phyloP scores from a whole-genome alignment of 2,888 invertebrate genomes.

The Pyralis farinalis region DNA sequence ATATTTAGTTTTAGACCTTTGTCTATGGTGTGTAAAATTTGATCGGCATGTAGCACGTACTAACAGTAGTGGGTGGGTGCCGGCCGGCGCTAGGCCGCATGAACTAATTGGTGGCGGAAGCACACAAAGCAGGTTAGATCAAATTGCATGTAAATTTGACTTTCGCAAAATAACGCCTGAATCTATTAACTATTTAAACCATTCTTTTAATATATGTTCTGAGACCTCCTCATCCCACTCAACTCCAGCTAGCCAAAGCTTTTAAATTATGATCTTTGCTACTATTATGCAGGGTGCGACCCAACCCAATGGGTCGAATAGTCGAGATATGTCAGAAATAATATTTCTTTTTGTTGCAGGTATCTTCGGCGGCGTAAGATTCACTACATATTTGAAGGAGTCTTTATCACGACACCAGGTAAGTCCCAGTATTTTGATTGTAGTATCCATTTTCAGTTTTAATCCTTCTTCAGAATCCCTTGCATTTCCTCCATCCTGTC shows the following conservation, averaged over 20 bases:
- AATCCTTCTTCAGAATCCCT: neutral
- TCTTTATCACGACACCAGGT: neutral
- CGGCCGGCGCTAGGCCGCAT: too few relatives aligned
- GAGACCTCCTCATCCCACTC: slow-evolving; percentile 1
- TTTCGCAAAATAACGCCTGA: too few relatives aligned
- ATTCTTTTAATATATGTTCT: neutral
- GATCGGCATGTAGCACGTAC: too few relatives aligned
- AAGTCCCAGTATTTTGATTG: neutral
- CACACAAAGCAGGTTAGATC: too few relatives aligned
- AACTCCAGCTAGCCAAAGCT: neutral
- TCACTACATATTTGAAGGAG: neutral
- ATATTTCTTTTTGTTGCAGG: slow-evolving; percentile 2
- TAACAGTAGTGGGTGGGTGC: too few relatives aligned
- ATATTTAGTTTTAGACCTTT: too few relatives aligned
- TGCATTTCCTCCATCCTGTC: too few relatives aligned
- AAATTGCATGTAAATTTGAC: too few relatives aligned
- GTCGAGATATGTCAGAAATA: neutral
- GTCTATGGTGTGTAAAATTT: too few relatives aligned
- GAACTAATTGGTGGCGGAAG: too few relatives aligned
- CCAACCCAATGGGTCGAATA: neutral
- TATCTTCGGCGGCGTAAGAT: neutral
- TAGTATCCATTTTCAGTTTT: neutral
- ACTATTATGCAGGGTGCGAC: neutral
- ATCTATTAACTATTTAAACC: too few relatives aligned
- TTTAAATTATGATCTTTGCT: neutral